These are phyloP conservation scores for Trichonephila clavipes DNA, from an alignment of 1,140 invertebrate species.

Conservation along the genomic window DNA sequence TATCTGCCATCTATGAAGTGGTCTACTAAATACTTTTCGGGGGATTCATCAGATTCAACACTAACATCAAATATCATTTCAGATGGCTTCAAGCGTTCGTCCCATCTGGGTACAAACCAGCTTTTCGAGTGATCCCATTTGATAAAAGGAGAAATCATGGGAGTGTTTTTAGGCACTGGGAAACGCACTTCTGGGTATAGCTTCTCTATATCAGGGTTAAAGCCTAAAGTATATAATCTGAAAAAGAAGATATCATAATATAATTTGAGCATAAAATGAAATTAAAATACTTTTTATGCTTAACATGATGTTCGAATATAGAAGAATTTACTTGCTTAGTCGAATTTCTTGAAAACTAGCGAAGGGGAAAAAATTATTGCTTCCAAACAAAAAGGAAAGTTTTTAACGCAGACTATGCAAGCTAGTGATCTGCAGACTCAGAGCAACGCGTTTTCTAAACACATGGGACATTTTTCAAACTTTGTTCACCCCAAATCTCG, in stretches of 20 bases:
- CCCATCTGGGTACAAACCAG: constrained; percentile 88
- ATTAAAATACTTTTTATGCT: no score
- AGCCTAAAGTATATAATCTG: constrained; percentile 89
- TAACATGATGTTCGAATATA: no score
- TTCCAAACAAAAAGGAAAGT: no score
- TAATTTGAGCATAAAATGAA: no score
- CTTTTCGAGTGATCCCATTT: constrained; percentile 93
- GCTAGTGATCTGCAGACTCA: no score
- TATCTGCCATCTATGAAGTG: constrained; percentile 96
- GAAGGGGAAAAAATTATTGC: no score
- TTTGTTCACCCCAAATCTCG: no score
- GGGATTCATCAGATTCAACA: constrained; percentile 86
- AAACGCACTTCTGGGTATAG: constrained; percentile 89
- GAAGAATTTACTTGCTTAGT: no score
- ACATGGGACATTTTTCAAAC: no score
- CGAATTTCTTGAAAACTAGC: no score
- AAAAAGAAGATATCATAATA: constrained; percentile 78
- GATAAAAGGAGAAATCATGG: constrained; percentile 90
- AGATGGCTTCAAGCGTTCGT: constrained; percentile 53
- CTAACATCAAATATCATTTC: constrained; percentile 84
- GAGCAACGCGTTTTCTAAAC: no score
- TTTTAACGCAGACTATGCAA: no score
- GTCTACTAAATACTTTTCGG: constrained; percentile 89
- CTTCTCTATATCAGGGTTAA: constrained; percentile 87
- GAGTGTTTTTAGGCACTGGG: constrained; percentile 93